A percentile compares a stretch with the other conserved stretches of the same genome.
These are phyloP conservation scores for Peromyscus leucopus DNA, from an alignment of 2,113 vertebrate genomes.

Conservation along the genomic window DNA sequence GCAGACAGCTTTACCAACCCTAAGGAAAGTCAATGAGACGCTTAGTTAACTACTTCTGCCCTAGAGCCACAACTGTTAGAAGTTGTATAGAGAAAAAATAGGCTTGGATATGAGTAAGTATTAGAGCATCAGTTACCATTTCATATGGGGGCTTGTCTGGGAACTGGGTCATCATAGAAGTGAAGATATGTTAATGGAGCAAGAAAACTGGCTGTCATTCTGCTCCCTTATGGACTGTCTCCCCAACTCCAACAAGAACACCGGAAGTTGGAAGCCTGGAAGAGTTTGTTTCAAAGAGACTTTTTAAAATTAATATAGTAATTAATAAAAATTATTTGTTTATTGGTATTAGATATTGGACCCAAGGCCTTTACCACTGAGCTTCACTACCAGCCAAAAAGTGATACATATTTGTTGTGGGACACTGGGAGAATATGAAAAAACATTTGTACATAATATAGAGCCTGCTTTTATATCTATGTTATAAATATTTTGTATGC, in stretches of 20 bases:
- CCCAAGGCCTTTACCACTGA: not conserved
- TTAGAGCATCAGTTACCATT: not conserved
- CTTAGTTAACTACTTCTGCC: not conserved
- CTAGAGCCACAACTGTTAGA: not conserved
- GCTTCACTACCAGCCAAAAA: not conserved
- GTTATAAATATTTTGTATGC: not conserved
- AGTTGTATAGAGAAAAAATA: not conserved
- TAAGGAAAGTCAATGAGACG: slow-evolving; percentile 56
- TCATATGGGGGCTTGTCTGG: not conserved
- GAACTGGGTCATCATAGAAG: not conserved
- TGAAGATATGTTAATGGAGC: not conserved
- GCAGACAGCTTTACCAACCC: not conserved
- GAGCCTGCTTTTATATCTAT: slow-evolving; percentile 46
- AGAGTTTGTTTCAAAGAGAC: not conserved
- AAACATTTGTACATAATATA: not conserved
- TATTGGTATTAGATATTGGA: not conserved
- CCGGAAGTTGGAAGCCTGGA: not conserved
- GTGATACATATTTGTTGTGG: slow-evolving; percentile 32
- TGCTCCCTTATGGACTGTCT: not conserved
- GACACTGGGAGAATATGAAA: slow-evolving; percentile 47
- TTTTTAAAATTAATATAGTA: not conserved
- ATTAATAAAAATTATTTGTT: not conserved
- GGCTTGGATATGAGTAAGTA: not conserved
- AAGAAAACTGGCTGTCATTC: not conserved
- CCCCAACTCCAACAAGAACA: not conserved